Evolutionary conservation across 2,888 invertebrate species (phyloP).

Genomic region (Ophioninae sp.): DNA sequence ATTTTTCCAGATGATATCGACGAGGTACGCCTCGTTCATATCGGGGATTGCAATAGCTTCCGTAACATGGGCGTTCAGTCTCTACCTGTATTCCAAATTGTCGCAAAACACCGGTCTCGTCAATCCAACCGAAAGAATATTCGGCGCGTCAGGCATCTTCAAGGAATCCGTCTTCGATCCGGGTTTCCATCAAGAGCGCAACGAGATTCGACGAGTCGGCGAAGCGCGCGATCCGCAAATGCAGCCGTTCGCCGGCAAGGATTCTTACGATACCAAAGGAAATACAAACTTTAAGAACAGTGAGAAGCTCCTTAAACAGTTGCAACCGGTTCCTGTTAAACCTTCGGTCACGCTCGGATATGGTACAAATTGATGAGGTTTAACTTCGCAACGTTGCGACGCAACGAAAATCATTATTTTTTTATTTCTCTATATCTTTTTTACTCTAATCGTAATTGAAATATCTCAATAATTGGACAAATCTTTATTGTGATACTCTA

Average conservation of each 20-base stretch:
- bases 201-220: constrained; percentile 65
- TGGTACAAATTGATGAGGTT: constrained; percentile 70
- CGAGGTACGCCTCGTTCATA: constrained; percentile 84
- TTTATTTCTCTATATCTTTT: too few species aligned
- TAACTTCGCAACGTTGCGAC: too few species aligned
- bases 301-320: constrained; percentile 80
- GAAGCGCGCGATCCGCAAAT: constrained; percentile 58
- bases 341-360: constrained; percentile 73
- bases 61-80: constrained; percentile 87
- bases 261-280: constrained; percentile 66
- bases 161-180: constrained; percentile 72
- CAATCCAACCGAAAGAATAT: constrained; percentile 79
- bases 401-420: too few species aligned
- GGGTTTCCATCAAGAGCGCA: constrained; percentile 58
- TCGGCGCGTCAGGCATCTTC: constrained; percentile 66
- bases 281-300: constrained; percentile 79
- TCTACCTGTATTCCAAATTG: constrained; percentile 87
- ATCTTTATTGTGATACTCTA: too few species aligned
- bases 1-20: constrained; percentile 75
- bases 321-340: constrained; percentile 80
- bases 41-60: constrained; percentile 89
- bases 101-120: constrained; percentile 78
- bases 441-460: too few species aligned
- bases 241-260: constrained; percentile 62
- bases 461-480: too few species aligned